These are phyloP conservation scores for Apostichopus japonicus DNA, from an alignment of 35 echinoderm and acorn worm genomes.

Conservation along the genomic window DNA sequence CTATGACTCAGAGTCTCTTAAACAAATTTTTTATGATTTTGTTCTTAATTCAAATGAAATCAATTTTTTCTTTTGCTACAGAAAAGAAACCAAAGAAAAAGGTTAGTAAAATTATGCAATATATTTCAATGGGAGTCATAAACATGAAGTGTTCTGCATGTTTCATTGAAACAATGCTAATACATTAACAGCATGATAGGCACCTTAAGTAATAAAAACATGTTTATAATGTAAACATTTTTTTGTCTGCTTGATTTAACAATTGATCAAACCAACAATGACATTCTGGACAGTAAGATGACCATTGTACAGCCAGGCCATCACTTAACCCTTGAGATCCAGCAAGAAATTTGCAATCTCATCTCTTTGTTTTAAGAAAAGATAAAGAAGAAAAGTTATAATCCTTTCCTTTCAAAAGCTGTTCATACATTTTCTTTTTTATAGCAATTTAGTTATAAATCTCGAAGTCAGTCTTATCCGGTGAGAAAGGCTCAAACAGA, in stretches of 20 bases:
- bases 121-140: not conserved
- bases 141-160: too few relatives aligned
- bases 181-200: not conserved
- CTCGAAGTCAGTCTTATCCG: conserved; percentile 55
- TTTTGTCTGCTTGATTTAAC: too few relatives aligned
- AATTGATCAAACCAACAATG: not conserved
- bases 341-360: not conserved
- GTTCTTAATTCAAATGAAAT: not conserved
- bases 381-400: not conserved
- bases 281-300: not conserved
- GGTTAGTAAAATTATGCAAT: conserved; percentile 4
- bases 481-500: conserved; percentile 59
- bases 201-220: not conserved
- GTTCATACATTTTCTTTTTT: not conserved
- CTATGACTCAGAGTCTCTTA: not conserved
- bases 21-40: not conserved
- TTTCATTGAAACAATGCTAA: too few relatives aligned
- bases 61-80: conserved; percentile 20
- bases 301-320: not conserved
- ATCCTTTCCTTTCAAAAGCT: not conserved
- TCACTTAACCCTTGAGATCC: not conserved
- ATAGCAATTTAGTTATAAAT: conserved; percentile 80
- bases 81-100: conserved; percentile 69
- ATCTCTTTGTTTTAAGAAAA: not conserved
- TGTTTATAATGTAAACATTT: too few relatives aligned